These are phyloP conservation scores for Dendropsophus ebraccatus DNA, from an alignment of 2,113 vertebrate species.

Conservation along the genomic window DNA sequence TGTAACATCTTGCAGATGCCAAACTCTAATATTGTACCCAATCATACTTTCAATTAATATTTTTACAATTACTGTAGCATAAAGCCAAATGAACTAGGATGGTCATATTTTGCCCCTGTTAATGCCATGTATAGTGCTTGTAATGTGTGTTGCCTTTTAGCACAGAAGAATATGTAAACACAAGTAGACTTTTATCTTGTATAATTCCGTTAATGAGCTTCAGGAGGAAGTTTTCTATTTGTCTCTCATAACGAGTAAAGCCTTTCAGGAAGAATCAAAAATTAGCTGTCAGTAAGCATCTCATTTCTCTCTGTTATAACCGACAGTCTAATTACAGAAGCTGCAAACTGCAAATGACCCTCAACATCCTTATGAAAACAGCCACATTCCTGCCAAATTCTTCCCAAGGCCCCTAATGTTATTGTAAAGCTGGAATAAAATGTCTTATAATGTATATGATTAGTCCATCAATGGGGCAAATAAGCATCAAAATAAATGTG, in stretches of 20 bases:
- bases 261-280: not conserved
- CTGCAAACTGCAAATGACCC: slow-evolving; percentile 23
- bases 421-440: slow-evolving; percentile 4
- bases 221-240: slow-evolving; percentile 2
- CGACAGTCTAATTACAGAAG: slow-evolving; percentile 3
- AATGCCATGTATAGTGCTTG: not conserved
- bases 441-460: not conserved
- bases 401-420: slow-evolving; percentile 6
- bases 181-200: not conserved
- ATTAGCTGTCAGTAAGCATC: slow-evolving; percentile 23
- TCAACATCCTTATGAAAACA: slow-evolving; percentile 20
- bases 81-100: not conserved
- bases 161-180: not conserved
- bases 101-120: not conserved
- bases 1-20: no score
- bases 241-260: not conserved
- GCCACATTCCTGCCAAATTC: slow-evolving; percentile 7
- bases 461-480: not conserved
- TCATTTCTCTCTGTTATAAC: not conserved
- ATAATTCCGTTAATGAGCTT: not conserved
- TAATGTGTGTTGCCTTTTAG: not conserved
- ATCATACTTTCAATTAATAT: no score
- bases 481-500: not conserved
- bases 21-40: no score
- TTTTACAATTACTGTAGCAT: not conserved